Conservation (phyloP, 2,888 invertebrate species). For the Diogma glabrata region DNA sequence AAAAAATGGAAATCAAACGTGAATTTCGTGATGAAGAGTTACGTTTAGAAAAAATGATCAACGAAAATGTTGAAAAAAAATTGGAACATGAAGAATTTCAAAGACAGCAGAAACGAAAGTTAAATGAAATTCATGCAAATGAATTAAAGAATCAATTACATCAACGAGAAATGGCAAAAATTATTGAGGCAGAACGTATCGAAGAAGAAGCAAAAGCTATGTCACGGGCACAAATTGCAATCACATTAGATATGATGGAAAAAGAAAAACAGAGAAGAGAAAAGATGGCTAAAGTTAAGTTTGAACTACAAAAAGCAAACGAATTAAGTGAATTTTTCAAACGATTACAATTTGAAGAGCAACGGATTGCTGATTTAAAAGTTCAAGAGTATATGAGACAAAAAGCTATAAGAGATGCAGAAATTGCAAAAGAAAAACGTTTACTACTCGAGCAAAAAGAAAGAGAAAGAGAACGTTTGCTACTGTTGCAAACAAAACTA, state of each 20-base stretch:
- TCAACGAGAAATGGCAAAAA: constrained; percentile 30
- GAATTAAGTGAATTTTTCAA: constrained; percentile 32
- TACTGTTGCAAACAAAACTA: constrained; percentile 28
- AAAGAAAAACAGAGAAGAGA: constrained; percentile 25
- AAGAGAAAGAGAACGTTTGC: constrained; percentile 31
- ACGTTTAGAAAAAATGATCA: constrained; percentile 31
- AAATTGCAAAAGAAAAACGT: constrained; percentile 27
- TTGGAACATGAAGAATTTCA: constrained; percentile 29
- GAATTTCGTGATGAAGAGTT: constrained; percentile 31
- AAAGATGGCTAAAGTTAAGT: constrained; percentile 29
- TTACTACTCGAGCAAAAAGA: constrained; percentile 31
- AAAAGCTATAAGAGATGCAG: constrained; percentile 30
- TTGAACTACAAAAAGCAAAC: constrained; percentile 29
- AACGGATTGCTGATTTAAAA: constrained; percentile 32
- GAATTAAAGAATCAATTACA: constrained; percentile 31
- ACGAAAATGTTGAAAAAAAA: constrained; percentile 27
- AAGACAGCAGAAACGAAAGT: constrained; percentile 23
- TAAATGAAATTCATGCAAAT: constrained; percentile 28
- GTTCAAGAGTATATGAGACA: constrained; percentile 32
- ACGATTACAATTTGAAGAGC: constrained; percentile 32
- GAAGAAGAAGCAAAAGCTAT: constrained; percentile 32
- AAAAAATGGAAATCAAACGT: constrained; percentile 37
- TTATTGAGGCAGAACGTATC: constrained; percentile 32
- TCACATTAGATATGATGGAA: constrained; percentile 29
- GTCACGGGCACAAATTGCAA: constrained; percentile 25